phyloP scores from a whole-genome alignment of 2,888 invertebrate species.

The Rhogogaster chlorosoma region DNA sequence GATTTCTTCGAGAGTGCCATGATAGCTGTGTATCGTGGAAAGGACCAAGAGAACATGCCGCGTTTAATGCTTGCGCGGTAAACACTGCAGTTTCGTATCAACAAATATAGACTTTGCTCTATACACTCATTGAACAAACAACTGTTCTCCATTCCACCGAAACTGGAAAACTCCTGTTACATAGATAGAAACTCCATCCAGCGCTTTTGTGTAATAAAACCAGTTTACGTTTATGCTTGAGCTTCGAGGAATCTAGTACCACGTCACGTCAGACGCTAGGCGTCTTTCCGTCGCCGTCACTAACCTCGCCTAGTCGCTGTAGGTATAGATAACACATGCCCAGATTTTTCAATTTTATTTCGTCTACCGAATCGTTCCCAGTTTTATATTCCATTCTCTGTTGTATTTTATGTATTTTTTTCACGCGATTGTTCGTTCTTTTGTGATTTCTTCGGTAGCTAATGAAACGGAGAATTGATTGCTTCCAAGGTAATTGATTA shows the following conservation, averaged over 20 bases:
- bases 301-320: conserved; percentile 6
- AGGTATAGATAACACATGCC: neutral
- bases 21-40: neutral
- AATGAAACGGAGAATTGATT: conserved; percentile 8
- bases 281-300: conserved; percentile 37
- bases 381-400: neutral
- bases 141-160: neutral
- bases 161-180: conserved; percentile 31
- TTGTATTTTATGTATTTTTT: neutral
- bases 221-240: conserved; percentile 28
- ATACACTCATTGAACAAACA: neutral
- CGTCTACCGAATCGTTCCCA: neutral
- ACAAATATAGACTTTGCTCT: conserved; percentile 29
- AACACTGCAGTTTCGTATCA: conserved; percentile 43
- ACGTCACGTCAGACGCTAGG: neutral
- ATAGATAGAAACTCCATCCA: conserved; percentile 35
- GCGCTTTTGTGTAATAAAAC: conserved; percentile 43
- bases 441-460: neutral
- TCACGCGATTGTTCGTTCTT: neutral
- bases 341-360: neutral
- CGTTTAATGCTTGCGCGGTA: conserved; percentile 28
- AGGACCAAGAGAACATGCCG: conserved; percentile 18
- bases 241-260: conserved; percentile 31
- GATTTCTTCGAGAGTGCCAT: neutral
- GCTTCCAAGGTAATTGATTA: neutral